These are phyloP conservation scores for Orycteropus afer DNA, from an alignment of 2,113 vertebrate genomes.

Conservation along the genomic window DNA sequence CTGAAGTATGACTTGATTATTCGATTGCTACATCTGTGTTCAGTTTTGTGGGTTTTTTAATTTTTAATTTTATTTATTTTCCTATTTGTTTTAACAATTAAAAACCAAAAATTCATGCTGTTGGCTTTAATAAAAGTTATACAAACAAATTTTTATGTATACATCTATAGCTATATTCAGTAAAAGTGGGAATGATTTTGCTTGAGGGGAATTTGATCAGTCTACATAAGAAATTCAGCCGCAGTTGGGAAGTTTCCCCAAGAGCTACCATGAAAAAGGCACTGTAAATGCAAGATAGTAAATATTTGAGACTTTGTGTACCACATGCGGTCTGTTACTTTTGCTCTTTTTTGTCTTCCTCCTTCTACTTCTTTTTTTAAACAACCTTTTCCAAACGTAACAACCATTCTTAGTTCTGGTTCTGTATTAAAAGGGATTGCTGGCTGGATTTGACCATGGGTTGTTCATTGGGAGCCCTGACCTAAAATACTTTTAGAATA, in stretches of 20 bases:
- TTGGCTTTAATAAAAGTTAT: not conserved
- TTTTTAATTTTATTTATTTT: too few species aligned
- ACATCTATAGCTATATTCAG: not conserved
- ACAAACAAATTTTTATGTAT: not conserved
- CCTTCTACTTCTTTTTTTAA: not conserved
- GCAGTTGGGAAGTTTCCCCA: not conserved
- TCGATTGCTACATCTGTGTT: not conserved
- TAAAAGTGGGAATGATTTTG: not conserved
- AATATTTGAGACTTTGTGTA: not conserved
- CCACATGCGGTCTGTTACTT: not conserved
- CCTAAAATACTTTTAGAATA: constrained; percentile 21
- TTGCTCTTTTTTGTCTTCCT: not conserved
- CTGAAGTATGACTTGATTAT: not conserved
- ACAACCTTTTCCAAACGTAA: not conserved
- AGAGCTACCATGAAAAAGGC: not conserved
- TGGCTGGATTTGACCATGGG: not conserved
- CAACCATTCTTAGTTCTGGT: not conserved
- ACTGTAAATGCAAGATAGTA: not conserved
- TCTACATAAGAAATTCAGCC: not conserved
- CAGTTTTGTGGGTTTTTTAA: not conserved
- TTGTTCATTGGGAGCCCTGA: not conserved
- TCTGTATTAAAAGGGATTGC: not conserved
- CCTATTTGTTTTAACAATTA: constrained; percentile 37
- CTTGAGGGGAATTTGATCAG: not conserved
- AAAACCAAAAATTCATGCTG: not conserved